Evolutionary conservation across 2,113 vertebrate genomes (phyloP), one percentile per base, ranked within the genome.

Genomic region (Plecotus auritus): DNA sequence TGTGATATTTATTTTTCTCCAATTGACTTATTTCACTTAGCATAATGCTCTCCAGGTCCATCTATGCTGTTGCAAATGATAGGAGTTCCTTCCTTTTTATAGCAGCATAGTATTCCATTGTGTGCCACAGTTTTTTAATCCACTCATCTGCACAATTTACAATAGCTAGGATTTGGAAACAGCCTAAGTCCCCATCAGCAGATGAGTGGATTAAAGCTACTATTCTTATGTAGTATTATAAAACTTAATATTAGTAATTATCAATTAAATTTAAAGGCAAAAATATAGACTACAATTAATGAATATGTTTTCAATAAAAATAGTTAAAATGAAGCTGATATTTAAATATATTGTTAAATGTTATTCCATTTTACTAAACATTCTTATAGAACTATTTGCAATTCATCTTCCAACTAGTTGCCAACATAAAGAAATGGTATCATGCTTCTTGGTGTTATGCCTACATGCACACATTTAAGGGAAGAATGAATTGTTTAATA

Each of bases 211-310:
- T 61, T 61, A 61, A 61, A 61, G 59, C 59, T 61, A 18, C 56
- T 59, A 1, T 70, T 87, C 49, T 86, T 85, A 90, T 14, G 59
- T 45, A 77, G 5, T 9, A 90, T 74, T 49, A 56, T 81, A 26
- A 84, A 81, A 72, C 66, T 86, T 32, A 78, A 70, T 66, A 26
- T 35, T 76, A 28, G 85, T 13, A 94, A 45, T 45, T 76, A 10
- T 37, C 30, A 76, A 66, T 77, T 84, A 40, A 42, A 93, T 56
- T 90, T 94, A 89, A 96, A 92, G 54, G 23, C 10, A 66, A 85
- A 91, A 90, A 78, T 61, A 59, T 20, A 69, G 67, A 66, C 69
- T 78, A 3, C 54, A 73, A 90, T 20, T 77, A 49, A 64, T 59
- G 17, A 78, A 56, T 73, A 61, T 13, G 69, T 30, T 83, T 64